Percentiles rank a stretch among this genome's conserved stretches.
Evolutionary conservation across 2,113 vertebrate species (phyloP).

Genomic region (Cervus canadensis): DNA sequence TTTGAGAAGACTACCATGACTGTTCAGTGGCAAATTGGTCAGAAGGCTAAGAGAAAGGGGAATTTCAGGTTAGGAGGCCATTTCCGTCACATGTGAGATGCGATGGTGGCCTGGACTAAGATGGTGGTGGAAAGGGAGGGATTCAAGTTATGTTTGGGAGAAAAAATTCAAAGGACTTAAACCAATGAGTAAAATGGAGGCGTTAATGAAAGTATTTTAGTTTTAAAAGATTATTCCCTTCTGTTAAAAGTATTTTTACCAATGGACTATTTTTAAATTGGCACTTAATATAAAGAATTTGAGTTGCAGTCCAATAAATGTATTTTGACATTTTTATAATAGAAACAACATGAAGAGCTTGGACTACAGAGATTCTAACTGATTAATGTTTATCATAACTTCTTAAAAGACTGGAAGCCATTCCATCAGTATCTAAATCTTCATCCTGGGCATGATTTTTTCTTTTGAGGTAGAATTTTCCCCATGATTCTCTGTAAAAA

Average conservation of each 20-base stretch:
- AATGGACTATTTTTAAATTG: not conserved
- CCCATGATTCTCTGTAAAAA: not conserved
- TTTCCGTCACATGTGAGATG: not conserved
- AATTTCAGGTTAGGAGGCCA: not conserved
- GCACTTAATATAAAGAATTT: slow-evolving; percentile 25
- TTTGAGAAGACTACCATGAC: not conserved
- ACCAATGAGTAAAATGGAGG: not conserved
- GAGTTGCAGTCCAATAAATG: not conserved
- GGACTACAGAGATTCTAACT: not conserved
- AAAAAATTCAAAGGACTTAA: not conserved
- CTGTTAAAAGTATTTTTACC: slow-evolving; percentile 21
- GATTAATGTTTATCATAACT: not conserved
- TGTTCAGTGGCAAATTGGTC: not conserved
- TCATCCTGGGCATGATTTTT: not conserved
- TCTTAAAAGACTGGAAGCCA: not conserved
- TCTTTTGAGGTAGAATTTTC: not conserved
- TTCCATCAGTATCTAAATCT: not conserved
- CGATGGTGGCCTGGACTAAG: not conserved
- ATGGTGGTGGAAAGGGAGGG: not conserved
- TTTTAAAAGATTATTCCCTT: not conserved
- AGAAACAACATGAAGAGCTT: not conserved
- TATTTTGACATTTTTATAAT: not conserved
- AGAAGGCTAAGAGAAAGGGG: not conserved
- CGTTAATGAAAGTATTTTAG: not conserved
- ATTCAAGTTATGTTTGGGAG: not conserved